Base-by-base conservation (phyloP, 2,797 vertebrate genomes). In the Artibeus lituratus region DNA sequence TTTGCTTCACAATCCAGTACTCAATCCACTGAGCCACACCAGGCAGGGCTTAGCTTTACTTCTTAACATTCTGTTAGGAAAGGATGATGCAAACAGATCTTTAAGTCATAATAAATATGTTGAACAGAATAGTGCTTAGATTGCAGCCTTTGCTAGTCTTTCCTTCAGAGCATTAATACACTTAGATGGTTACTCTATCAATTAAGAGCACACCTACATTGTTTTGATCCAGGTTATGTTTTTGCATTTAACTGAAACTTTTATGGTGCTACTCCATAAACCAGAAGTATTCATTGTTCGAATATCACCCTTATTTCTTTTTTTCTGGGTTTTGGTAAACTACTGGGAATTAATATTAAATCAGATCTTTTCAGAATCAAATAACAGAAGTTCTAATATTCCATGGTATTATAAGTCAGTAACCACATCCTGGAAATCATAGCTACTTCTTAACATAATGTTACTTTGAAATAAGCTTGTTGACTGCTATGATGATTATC, bases 401-500 rank as follows among this genome's bases (percentile, higher is more conserved):
- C 19, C 55, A 69, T 81, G 44, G 8, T 3, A 62, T 91, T 72
- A 9, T 67, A 94, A 91, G 22, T 65, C 73, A 81, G 10, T 87
- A 76, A 69, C 70, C 32, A 85, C 39, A 70, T 90, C n/a, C 53
- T 92, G 72, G 42, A 83, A 94, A 51, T 70, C 59, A 42, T 87
- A 76, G 62, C 42, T 83, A 5, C 53, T 97, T 90, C 53, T 80
- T 94, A 39, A 88, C 51, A 84, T 85, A 84, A 85, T 80, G 42
- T 93, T 90, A 78, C 77, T 85, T 92, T 78, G 26, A 90, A 97
- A 93, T 70, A 69, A 90, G 29, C 12, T 57, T 88, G 26, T 87
- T 87, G 44, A 65, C 47, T 91, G 57, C 32, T 87, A 18, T 81
- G 37, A 80, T 91, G 72, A 91, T 94, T 84, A 90, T 49, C 96